Conservation (phyloP, 2,797 vertebrate species). For the Acipenser oxyrinchus region DNA sequence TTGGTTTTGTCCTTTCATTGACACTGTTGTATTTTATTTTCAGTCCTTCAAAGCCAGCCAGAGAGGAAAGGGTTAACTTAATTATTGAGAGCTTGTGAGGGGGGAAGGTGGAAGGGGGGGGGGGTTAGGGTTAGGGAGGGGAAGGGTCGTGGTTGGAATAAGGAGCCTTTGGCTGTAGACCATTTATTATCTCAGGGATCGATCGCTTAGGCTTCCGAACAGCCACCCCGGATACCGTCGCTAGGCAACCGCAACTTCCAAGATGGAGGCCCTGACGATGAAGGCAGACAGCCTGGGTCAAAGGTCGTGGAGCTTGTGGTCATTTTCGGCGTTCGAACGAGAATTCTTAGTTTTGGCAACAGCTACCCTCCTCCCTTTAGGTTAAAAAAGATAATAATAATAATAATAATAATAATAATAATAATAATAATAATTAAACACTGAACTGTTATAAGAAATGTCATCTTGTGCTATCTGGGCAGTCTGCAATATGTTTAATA, state of each 20-base stretch:
- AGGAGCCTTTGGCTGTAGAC: conserved; percentile 50
- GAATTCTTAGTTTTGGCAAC: not conserved
- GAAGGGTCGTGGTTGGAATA: conserved; percentile 14
- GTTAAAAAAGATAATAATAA: too few relatives aligned
- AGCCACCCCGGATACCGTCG: conserved; percentile 67
- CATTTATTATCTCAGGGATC: conserved; percentile 65
- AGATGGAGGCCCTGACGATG: conserved; percentile 67
- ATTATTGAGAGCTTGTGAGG: not conserved
- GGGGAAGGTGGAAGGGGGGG: not conserved
- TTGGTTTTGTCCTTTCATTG: too few relatives aligned
- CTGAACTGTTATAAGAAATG: too few relatives aligned
- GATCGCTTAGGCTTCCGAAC: conserved; percentile 71
- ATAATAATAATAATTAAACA: too few relatives aligned
- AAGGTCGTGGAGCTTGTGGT: conserved; percentile 62
- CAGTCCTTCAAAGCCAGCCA: not conserved
- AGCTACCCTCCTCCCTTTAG: too few relatives aligned
- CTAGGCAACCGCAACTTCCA: conserved; percentile 75
- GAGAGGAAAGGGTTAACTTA: not conserved
- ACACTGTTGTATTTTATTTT: too few relatives aligned
- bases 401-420: too few relatives aligned
- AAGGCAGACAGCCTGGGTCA: conserved; percentile 56
- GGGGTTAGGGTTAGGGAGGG: conserved; percentile 24
- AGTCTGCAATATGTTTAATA: too few relatives aligned
- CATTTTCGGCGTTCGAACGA: conserved; percentile 31
- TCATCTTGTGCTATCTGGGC: too few relatives aligned